Base-by-base conservation (phyloP, 1,140 invertebrate species). In the Zaprionus ghesquierei region DNA sequence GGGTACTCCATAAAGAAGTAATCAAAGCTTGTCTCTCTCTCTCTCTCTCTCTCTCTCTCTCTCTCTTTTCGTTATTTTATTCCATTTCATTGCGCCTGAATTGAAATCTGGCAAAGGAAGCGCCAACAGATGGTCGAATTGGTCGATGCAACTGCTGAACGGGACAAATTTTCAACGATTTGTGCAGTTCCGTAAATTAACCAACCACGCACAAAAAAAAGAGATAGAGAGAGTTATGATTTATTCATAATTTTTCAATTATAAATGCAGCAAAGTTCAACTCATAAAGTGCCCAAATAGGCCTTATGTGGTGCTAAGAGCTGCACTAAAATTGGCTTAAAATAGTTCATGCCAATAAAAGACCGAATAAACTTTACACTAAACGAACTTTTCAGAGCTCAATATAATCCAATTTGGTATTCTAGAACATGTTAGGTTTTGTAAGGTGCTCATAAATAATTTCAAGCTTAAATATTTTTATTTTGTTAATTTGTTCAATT, bases 81-180 rank as follows among this genome's bases (percentile, higher is more conserved):
- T 23, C 12, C 12, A 27, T 50, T 56, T 31, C 31, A 58, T 27
- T 41, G n/a, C 35, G 6, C n/a, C 6, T 41, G 5, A 41, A 41
- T 41, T 41, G 35, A 41, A 41, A 8, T 1, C 35, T 8, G 35
- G 2, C 35, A 55, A 58, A 22, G 62, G 54, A 72, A 59, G 25
- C 59, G 62, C 33, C 62, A 59, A 66, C 62, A 60, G 54, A 31
- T 59, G 63, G 60, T 25, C 10, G 33, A 35, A 22, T 56, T n/a
- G n/a, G 60, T 8, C 23, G 13, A 5, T 51, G 1, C 4, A 55
- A 29, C n/a, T 31, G 50, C 25, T n/a, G n/a, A n/a, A 53, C 31
- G 12, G 12, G 0, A 12, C 5, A 18, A 41, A 41, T n/a, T 38
- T n/a, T n/a, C 35, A 38, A 6, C 27, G 27, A 29, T 29, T 29